Evolutionary conservation across 2,113 vertebrate genomes (phyloP).

Genomic region (Mormyrus iriodes): DNA sequence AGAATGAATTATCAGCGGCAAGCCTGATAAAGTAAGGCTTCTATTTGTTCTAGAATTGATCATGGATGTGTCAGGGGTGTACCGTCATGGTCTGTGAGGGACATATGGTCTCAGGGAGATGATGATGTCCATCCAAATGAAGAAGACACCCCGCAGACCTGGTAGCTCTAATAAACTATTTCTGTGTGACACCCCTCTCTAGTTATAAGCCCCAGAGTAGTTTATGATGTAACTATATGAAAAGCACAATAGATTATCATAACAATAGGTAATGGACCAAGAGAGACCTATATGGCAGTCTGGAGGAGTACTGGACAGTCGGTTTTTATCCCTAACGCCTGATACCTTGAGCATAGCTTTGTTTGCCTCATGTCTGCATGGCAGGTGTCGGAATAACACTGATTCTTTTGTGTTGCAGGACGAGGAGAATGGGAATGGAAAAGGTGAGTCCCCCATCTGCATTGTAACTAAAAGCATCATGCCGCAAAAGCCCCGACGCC

Average conservation of each 20-base stretch:
- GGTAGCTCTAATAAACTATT: not conserved
- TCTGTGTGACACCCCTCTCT: not conserved
- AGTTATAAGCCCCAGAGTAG: not conserved
- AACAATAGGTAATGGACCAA: not conserved
- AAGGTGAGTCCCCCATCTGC: conserved; percentile 49
- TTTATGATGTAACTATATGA: not conserved
- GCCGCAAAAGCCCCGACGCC: not conserved
- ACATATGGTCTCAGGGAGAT: not conserved
- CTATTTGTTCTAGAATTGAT: no score
- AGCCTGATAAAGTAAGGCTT: no score
- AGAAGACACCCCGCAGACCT: not conserved
- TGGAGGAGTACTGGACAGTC: not conserved
- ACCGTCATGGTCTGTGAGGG: no score
- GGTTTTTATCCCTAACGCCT: not conserved
- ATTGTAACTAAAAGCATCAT: not conserved
- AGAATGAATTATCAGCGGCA: no score
- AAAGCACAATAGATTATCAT: not conserved
- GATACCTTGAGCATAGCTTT: not conserved
- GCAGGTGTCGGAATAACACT: not conserved
- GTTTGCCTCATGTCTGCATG: not conserved
- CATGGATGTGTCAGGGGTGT: no score
- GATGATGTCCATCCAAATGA: not conserved
- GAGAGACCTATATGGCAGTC: not conserved
- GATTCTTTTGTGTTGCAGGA: conserved; percentile 61
- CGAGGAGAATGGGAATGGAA: conserved; percentile 80